Base-by-base conservation (phyloP, 1,140 invertebrate genomes). In the Ceratina japonica region DNA sequence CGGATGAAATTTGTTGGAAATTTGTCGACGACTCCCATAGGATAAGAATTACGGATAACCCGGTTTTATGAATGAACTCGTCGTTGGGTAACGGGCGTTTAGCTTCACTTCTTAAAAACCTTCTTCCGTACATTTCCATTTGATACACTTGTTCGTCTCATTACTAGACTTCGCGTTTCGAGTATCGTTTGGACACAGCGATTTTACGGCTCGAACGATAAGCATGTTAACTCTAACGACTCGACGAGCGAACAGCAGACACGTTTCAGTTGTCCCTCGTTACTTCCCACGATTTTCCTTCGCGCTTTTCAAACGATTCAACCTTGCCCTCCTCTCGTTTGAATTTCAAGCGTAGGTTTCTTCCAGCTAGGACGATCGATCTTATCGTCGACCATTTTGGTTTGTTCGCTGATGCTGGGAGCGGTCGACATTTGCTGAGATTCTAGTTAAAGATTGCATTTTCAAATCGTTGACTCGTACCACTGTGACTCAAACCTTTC, bases 191-290 rank as follows among this genome's bases (percentile, higher is more conserved):
- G 5, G 37, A 44, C 10, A 44, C 37, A 44, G 37, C 37, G 37
- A 44, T 44, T 44, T 81, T 78, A 78, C 78, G 78, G 78, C 51
- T 61, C 56, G 52, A 81, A 52, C 37, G 65, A n/a, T 51, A 51
- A 77, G 18, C 75, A 62, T 71, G 65, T 56, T 7, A 74, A 66
- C 66, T 62, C 58, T 78, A 81, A 81, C 65, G 79, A 78, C 72
- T 24, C 37, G 64, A 61, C 78, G 56, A 61, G 72, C 71, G 76
- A 80, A 71, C 77, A 62, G 27, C 44, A 65, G 56, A 52, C 52
- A 58, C 66, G 37, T 44, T 78, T n/a, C 68, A 20, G 15, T 31
- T 61, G 62, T 54, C 54, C 64, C 18, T 63, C 59, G 0, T 66
- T 52, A 51, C 56, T 76, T 76, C 65, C 65, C 75, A 76, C 69